phyloP scores from a whole-genome alignment of 2,113 vertebrate species.

The Rallus limicola region DNA sequence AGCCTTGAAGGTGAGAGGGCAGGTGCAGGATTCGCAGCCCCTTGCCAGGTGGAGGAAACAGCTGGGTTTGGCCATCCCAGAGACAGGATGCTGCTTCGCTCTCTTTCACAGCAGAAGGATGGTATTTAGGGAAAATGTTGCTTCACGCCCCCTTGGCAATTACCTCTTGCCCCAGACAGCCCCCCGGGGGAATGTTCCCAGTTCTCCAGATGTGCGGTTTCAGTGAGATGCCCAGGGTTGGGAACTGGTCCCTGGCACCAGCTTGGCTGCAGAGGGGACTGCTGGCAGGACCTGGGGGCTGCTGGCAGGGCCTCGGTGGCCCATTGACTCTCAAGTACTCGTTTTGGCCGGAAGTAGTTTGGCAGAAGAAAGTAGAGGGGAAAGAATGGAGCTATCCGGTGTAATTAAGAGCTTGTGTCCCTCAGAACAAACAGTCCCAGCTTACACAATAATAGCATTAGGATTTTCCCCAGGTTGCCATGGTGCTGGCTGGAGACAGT shows the following conservation, averaged over 20 bases:
- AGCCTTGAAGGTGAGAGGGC: conserved; percentile 85
- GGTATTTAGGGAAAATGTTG: neutral
- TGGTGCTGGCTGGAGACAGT: conserved; percentile 64
- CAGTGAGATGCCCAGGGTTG: neutral
- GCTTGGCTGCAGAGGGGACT: neutral
- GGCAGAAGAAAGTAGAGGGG: conserved; percentile 46
- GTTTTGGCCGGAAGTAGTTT: conserved; percentile 58
- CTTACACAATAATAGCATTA: conserved; percentile 67
- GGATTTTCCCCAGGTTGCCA: conserved; percentile 73
- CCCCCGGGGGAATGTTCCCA: neutral
- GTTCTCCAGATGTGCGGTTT: neutral
- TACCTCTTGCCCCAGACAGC: neutral
- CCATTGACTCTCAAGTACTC: conserved; percentile 36
- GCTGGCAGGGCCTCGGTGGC: neutral
- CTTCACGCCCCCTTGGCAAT: neutral
- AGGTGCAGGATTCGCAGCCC: neutral
- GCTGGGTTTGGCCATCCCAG: neutral
- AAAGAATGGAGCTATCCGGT: conserved; percentile 69
- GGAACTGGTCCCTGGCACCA: neutral
- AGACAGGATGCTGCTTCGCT: neutral
- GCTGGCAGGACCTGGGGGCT: conserved; percentile 42
- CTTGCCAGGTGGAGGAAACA: neutral
- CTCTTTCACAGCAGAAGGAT: neutral
- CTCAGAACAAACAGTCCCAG: conserved; percentile 65
- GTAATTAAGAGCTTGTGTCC: conserved; percentile 74